These are phyloP conservation scores for Drosophila paramelanica DNA, from an alignment of 2,888 invertebrate species.

Conservation along the genomic window DNA sequence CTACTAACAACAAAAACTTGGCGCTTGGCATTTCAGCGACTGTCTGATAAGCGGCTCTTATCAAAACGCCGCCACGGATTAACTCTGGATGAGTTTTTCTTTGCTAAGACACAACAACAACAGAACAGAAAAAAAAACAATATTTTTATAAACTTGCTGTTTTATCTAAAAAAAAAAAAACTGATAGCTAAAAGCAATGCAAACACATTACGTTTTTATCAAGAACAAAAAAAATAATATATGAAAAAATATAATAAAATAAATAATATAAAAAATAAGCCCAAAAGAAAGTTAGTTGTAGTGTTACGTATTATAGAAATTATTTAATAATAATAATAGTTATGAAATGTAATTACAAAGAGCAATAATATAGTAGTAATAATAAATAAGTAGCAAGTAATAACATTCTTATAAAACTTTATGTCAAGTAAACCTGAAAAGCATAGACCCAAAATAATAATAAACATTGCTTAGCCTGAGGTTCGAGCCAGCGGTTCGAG, in stretches of 20 bases:
- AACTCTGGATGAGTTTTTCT: constrained; percentile 66
- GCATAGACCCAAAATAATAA: not conserved
- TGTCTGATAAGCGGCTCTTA: constrained; percentile 64
- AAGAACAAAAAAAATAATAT: constrained; percentile 3
- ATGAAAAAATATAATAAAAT: not conserved
- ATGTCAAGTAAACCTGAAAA: too few species aligned
- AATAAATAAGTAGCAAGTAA: too few species aligned
- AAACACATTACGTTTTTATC: constrained; percentile 48
- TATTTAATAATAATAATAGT: not conserved
- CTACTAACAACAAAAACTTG: constrained; percentile 34
- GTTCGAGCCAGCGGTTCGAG: too few species aligned
- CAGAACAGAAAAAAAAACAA: not conserved
- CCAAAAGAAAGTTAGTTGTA: not conserved
- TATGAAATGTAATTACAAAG: too few species aligned
- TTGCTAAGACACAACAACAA: constrained; percentile 38
- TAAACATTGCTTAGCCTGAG: too few species aligned
- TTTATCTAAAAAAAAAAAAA: not conserved
- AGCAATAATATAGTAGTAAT: too few species aligned
- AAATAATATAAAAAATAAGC: not conserved
- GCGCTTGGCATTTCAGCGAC: constrained; percentile 43
- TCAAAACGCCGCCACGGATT: constrained; percentile 65
- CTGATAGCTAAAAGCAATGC: constrained; percentile 40
- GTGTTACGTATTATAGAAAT: too few species aligned
- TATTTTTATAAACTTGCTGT: constrained; percentile 4
- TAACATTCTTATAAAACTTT: too few species aligned